Conservation (phyloP, 2,797 vertebrate species). For the Pelochelys cantorii region DNA sequence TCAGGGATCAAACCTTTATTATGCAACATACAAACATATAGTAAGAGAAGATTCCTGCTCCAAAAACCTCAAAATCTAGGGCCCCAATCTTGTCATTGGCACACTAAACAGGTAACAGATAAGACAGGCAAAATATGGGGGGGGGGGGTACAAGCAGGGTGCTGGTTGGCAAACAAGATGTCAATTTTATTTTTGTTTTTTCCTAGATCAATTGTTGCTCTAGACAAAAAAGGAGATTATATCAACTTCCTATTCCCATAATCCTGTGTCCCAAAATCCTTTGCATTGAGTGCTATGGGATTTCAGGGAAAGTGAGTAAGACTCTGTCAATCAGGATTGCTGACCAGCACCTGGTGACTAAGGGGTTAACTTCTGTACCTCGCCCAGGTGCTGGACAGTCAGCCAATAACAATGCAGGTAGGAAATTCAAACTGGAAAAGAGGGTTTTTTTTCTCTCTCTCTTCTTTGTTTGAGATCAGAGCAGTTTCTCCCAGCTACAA, state of each 20-base stretch:
- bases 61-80: constrained; percentile 3
- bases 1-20: background rate
- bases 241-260: background rate
- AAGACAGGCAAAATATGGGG: background rate
- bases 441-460: no score
- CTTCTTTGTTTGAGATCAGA: no score
- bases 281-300: background rate
- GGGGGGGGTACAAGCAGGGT: background rate
- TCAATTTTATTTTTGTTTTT: background rate
- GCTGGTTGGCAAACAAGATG: background rate
- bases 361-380: no score
- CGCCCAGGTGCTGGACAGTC: no score
- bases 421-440: no score
- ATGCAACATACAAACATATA: background rate
- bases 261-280: background rate
- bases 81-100: background rate
- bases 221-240: background rate
- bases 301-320: background rate
- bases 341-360: no score
- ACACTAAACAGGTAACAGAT: background rate
- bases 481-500: no score
- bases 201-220: background rate
- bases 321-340: background rate
- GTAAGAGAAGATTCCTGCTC: background rate
- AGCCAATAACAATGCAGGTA: no score